These are phyloP conservation scores for Notamacropus eugenii DNA, from an alignment of 2,797 vertebrate species.

Conservation along the genomic window DNA sequence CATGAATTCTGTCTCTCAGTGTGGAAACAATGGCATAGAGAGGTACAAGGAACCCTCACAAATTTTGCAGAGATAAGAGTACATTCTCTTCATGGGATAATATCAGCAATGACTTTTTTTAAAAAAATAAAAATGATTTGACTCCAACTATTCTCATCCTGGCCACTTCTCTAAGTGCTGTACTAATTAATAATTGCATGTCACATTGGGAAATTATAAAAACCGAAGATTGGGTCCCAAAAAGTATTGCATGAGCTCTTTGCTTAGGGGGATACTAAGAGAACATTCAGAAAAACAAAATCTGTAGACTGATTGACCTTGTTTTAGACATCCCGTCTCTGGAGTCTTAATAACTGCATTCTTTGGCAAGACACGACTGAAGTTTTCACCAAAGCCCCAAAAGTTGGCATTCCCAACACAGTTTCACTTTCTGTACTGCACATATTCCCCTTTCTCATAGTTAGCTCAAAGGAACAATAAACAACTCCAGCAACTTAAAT, in stretches of 20 bases:
- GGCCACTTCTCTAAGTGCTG: not conserved
- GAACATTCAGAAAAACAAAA: not conserved
- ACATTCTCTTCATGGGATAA: not conserved
- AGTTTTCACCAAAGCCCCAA: not conserved
- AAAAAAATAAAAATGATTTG: not conserved
- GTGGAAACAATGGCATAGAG: constrained; percentile 2
- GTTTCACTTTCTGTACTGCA: constrained; percentile 32
- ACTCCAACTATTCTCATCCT: not conserved
- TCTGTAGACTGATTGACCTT: rapidly evolving
- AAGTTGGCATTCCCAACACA: not conserved
- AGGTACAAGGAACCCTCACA: not conserved
- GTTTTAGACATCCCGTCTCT: not conserved
- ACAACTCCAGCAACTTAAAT: not conserved
- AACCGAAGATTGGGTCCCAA: not conserved
- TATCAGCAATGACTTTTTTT: not conserved
- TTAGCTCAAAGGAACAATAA: constrained; percentile 17
- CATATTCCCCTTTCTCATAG: not conserved
- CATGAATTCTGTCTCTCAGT: not conserved
- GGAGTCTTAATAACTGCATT: not conserved
- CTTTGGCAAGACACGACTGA: not conserved
- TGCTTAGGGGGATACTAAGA: not conserved
- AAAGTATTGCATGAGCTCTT: not conserved
- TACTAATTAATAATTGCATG: not conserved
- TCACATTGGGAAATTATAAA: constrained; percentile 13
- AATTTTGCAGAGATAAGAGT: not conserved